phyloP scores from a whole-genome alignment of 2,888 invertebrate species.

The Suillia variegata region DNA sequence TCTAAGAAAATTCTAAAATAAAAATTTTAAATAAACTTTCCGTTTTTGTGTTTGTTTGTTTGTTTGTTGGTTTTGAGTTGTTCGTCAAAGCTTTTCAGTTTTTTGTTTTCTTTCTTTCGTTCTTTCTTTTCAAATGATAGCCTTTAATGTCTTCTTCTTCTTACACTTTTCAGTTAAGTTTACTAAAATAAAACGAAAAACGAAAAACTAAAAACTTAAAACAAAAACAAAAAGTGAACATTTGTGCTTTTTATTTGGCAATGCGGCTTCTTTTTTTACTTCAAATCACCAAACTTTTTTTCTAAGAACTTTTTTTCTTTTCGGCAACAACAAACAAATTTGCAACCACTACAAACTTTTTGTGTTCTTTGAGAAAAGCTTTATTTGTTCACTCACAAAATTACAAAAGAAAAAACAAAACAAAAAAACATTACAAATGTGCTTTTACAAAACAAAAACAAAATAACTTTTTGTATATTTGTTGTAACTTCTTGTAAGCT shows the following conservation, averaged over 20 bases:
- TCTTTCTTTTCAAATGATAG: background rate
- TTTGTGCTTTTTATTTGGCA: conserved; percentile 20
- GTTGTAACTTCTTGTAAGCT: conserved; percentile 5
- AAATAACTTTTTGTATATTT: conserved; percentile 10
- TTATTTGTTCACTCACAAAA: conserved; percentile 34
- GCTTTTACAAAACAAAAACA: conserved; percentile 12
- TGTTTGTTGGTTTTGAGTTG: background rate
- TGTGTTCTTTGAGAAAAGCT: conserved; percentile 28
- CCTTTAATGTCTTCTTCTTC: conserved; percentile 1
- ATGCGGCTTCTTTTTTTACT: conserved; percentile 27
- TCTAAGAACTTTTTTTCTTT: conserved; percentile 15
- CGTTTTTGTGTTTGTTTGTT: background rate
- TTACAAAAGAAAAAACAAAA: too few relatives aligned
- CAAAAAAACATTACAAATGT: conserved; percentile 27
- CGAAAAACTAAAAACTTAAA: conserved; percentile 22
- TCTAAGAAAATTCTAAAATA: conserved; percentile 19
- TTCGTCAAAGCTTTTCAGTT: background rate
- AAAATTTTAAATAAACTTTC: background rate
- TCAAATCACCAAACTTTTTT: conserved; percentile 8
- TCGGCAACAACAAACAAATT: conserved; percentile 15
- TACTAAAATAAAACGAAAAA: background rate
- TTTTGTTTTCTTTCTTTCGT: background rate
- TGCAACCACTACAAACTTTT: conserved; percentile 19
- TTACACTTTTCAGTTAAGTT: conserved; percentile 20
- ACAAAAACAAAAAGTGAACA: conserved; percentile 8